A percentile compares a stretch with the other conserved stretches of the same genome.
These are phyloP conservation scores for Climacteris rufus DNA, from an alignment of 2,113 vertebrate genomes.

Conservation along the genomic window DNA sequence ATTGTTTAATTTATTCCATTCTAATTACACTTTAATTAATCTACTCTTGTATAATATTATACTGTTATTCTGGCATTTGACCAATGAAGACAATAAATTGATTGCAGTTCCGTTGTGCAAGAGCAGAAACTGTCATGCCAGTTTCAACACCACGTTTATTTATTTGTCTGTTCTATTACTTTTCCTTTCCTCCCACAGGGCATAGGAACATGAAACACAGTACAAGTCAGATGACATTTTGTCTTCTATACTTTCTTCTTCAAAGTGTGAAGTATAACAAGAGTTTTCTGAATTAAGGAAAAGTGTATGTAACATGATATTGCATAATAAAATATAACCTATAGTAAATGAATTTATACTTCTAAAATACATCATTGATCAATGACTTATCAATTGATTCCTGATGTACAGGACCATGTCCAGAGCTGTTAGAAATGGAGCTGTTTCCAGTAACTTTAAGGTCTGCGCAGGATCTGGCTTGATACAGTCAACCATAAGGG, in stretches of 20 bases:
- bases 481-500: background rate
- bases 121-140: constrained; percentile 20
- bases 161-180: constrained; percentile 61
- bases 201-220: constrained; percentile 40
- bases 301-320: background rate
- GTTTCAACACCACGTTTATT: constrained; percentile 52
- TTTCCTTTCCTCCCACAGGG: constrained; percentile 57
- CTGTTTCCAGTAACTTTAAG: background rate
- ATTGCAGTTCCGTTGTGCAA: constrained; percentile 59
- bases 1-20: constrained; percentile 77
- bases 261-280: background rate
- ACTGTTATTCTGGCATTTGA: constrained; percentile 71
- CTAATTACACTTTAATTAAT: constrained; percentile 83
- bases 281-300: background rate
- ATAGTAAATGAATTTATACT: background rate
- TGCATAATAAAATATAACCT: background rate
- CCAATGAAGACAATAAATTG: constrained; percentile 56
- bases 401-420: background rate
- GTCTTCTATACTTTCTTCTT: background rate
- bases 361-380: background rate
- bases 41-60: constrained; percentile 71
- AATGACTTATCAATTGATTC: background rate
- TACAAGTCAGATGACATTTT: constrained; percentile 8
- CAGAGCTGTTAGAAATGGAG: background rate
- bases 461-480: background rate